Base-by-base conservation (phyloP, 2,888 invertebrate genomes). In the Eustalomyia histrio region DNA sequence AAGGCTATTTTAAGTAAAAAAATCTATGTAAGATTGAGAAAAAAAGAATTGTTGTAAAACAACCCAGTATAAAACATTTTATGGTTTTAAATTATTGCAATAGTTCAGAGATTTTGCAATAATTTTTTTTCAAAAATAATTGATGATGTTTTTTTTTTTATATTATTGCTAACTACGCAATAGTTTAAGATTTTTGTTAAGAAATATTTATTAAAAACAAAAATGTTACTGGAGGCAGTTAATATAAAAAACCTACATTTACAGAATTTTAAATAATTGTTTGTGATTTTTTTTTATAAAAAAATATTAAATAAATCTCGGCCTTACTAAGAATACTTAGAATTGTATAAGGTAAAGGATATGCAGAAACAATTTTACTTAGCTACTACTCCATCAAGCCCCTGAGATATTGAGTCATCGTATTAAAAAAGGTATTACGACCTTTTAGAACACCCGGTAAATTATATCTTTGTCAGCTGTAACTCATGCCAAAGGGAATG, bases 1-100 rank as follows among this genome's bases (percentile, higher is more conserved):
- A 81, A 81, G 81, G 81, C 78, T 81, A 78, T 75, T 75, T 73
- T 58, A 57, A 78, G 81, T 18, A 58, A 10, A 68, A 64, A 33
- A n/a, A n/a, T n/a, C n/a, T 18, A n/a, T 17, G 4, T 65, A 64
- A 61, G 43, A 33, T 29, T 33, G 12, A 21, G 16, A 16, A 35
- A n/a, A n/a, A n/a, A n/a, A n/a, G 29, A 16, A 9, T n/a, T 47
- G 43, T 47, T 39, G 39, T 39, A 39, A 39, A 4, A 39, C 14
- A 39, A 39, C 39, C 39, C 39, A 39, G 12, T 14, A 2, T 12
- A 39, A 10, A 39, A 29, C 29, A 29, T 6, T 29, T n/a, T 29
- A 29, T 29, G 7, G 29, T 29, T 29, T 12, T 39, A 14, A 14
- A 39, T 39, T 39, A 1, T 39, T 39, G 39, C 39, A 39, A 39